Conservation (phyloP, 2,888 invertebrate species). For the Drosophila nigritarsus region DNA sequence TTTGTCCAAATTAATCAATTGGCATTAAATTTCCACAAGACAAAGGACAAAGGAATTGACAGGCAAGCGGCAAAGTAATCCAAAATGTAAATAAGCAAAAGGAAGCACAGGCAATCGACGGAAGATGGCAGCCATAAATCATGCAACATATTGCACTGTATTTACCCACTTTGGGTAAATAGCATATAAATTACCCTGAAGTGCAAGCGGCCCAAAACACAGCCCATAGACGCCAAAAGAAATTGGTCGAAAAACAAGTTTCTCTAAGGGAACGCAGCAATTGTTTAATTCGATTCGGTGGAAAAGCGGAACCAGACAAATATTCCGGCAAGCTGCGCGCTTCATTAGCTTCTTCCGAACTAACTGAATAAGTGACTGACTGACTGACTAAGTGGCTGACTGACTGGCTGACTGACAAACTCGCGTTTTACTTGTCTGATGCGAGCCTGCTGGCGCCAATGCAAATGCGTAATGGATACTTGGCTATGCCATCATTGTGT, state of each 20-base stretch:
- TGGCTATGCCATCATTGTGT: conserved; percentile 42
- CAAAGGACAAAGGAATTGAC: conserved; percentile 47
- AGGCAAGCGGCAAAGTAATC: conserved; percentile 27
- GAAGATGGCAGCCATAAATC: conserved; percentile 70
- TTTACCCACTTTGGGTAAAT: conserved; percentile 62
- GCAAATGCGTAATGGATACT: conserved; percentile 77
- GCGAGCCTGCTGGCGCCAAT: conserved; percentile 49
- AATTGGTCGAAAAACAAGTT: conserved; percentile 41
- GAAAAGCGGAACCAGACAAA: conserved; percentile 21
- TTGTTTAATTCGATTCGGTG: conserved; percentile 52
- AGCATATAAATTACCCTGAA: conserved; percentile 75
- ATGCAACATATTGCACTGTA: conserved; percentile 72
- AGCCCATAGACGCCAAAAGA: conserved; percentile 14
- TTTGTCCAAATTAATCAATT: conserved; percentile 76
- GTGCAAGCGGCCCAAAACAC: conserved; percentile 38
- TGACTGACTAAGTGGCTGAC: conserved; percentile 5
- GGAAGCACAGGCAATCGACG: conserved; percentile 51
- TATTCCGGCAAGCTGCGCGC: conserved; percentile 36
- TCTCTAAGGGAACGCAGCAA: conserved; percentile 28
- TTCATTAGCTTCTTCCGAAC: conserved; percentile 60
- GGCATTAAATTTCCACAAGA: conserved; percentile 54
- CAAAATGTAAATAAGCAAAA: conserved; percentile 51
- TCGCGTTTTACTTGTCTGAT: conserved; percentile 8
- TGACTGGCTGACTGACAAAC: conserved; percentile 10
- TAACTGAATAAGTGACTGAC: conserved; percentile 10